phyloP scores from a whole-genome alignment of 1,140 invertebrate species.

The Meteorus sp. region DNA sequence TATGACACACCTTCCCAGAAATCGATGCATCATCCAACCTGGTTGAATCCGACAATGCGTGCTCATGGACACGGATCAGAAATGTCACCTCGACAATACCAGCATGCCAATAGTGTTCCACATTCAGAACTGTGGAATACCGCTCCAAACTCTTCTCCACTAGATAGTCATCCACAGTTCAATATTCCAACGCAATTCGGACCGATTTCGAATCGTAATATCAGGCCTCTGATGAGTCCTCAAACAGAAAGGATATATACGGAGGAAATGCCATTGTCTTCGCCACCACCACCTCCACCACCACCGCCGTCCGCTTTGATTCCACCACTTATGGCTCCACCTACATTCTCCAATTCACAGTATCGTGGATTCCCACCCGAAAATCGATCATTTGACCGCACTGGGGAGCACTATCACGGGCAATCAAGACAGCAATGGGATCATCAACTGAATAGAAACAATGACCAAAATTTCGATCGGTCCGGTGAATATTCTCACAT shows the following conservation, averaged over 20 bases:
- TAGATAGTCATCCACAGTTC: conserved; percentile 13
- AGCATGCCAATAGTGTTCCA: not conserved
- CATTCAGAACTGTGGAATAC: conserved; percentile 29
- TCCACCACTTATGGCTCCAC: conserved; percentile 19
- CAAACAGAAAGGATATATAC: conserved; percentile 23
- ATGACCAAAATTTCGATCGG: not conserved
- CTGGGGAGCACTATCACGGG: conserved; percentile 25
- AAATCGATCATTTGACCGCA: conserved; percentile 30
- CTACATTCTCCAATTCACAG: conserved; percentile 24
- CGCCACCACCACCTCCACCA: not conserved
- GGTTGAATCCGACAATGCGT: conserved; percentile 20
- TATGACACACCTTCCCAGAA: conserved; percentile 18
- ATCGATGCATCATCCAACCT: conserved; percentile 19
- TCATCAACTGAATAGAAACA: not conserved
- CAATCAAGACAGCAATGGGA: conserved; percentile 30
- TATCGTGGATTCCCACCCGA: conserved; percentile 31
- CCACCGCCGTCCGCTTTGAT: conserved; percentile 1
- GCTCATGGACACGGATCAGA: conserved; percentile 3
- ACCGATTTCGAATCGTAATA: conserved; percentile 16
- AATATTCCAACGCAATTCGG: conserved; percentile 22
- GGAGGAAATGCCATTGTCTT: conserved; percentile 12
- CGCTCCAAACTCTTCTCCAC: conserved; percentile 17
- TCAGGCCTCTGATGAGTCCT: conserved; percentile 27
- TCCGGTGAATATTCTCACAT: not conserved
- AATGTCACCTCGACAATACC: conserved; percentile 17